Evolutionary conservation across 2,113 vertebrate genomes (phyloP), one percentile per base, ranked within the genome.

Genomic region (Pyrgilauda ruficollis): DNA sequence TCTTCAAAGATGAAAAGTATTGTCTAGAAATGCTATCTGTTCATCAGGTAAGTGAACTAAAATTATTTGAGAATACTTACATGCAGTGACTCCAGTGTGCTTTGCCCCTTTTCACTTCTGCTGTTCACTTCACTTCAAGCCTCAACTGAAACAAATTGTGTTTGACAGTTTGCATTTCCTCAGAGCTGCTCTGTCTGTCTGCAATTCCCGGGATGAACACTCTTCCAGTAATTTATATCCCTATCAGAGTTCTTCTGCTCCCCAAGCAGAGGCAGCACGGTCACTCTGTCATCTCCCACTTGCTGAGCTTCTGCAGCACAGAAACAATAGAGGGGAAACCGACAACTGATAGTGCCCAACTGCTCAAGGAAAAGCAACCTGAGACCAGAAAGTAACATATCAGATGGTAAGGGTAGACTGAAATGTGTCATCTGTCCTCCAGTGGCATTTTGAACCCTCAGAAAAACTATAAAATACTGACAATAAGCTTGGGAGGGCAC

Each of bases 291-390:
- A 97, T 98, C 98, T 97, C 98, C 98, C 30, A 96, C 96, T 63
- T 96, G 94, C 93, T 97, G 96, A 84, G 97, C 98, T 97, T 97
- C 98, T 99, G 98, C 64, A 84, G 97, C 70, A 52, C 88, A 97
- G 98, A 98, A 98, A 99, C 98, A 97, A 97, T 97, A 99, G 97
- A 98, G 93, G 96, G 96, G 94, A 87, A 95, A 80, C 35, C 97
- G 98, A 98, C 97, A 99, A 98, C 95, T 95, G 97, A 99, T 98
- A 98, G 95, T 97, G 91, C 84, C 89, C 79, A 93, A 84, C 93
- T 95, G 72, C 96, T 92, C 95, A 78, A 89, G 96, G 96, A 95
- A 96, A 93, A 94, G 97, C 97, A 97, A 98, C 97, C 95, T 87
- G 97, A 98, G 93, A 84, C 28, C 91, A 97, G 82, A 84, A 84